phyloP scores from a whole-genome alignment of 2,888 invertebrate genomes.

The Bedellia somnulentella region DNA sequence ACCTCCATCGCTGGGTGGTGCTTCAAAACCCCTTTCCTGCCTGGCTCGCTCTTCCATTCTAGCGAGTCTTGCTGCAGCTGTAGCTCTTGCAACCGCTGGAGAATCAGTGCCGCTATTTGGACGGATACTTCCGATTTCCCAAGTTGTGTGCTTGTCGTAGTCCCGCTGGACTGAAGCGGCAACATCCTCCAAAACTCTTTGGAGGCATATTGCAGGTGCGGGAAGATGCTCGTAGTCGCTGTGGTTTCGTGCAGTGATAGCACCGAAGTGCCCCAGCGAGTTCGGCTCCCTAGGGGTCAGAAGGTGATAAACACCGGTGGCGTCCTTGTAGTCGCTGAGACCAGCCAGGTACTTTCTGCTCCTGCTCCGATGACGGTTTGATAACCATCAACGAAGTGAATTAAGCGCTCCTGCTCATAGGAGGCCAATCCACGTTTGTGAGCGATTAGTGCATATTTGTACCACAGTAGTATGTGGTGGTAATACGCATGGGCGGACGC shows the following conservation, averaged over 20 bases:
- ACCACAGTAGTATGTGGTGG: neutral
- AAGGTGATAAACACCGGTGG: slow-evolving; percentile 9
- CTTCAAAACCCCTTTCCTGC: neutral
- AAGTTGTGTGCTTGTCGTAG: too few species aligned
- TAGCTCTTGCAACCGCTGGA: neutral
- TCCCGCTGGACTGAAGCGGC: neutral
- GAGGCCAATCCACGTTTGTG: neutral
- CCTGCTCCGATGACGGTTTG: slow-evolving; percentile 7
- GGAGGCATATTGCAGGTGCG: slow-evolving; percentile 8
- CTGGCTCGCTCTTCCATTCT: neutral
- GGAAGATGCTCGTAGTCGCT: slow-evolving; percentile 8
- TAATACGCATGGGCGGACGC: neutral
- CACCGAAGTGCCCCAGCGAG: slow-evolving; percentile 9
- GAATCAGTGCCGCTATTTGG: too few species aligned
- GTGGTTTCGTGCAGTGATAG: slow-evolving; percentile 8
- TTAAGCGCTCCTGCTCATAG: neutral
- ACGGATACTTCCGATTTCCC: neutral
- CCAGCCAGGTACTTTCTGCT: slow-evolving; percentile 10
- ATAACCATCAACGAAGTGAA: slow-evolving; percentile 6
- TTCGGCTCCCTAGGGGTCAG: slow-evolving; percentile 7
- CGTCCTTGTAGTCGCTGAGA: slow-evolving; percentile 9
- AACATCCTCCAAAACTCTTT: slow-evolving; percentile 8
- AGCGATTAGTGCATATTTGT: neutral
- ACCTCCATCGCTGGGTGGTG: neutral
- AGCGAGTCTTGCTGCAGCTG: neutral